Percentiles rank a stretch among this genome's conserved stretches.
Evolutionary conservation across 2,113 vertebrate genomes (phyloP).

Genomic region (Anarrhichthys ocellatus): DNA sequence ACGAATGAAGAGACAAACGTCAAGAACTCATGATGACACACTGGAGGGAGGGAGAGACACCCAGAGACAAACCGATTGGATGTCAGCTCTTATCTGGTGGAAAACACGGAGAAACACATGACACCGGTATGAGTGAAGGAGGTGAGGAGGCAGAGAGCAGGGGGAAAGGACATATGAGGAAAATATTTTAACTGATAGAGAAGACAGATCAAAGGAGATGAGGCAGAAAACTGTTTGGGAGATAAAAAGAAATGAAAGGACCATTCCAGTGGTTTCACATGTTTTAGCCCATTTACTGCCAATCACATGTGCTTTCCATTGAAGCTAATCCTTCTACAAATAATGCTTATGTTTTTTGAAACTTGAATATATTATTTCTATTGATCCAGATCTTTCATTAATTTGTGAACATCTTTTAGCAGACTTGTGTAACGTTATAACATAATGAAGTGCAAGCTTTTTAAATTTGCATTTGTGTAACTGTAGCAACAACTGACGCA

Average conservation of each 20-base stretch:
- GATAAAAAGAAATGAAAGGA: background rate
- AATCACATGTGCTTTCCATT: background rate
- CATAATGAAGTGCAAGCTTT: background rate
- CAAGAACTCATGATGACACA: constrained; percentile 49
- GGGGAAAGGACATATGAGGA: background rate
- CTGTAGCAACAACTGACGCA: background rate
- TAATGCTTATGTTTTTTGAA: background rate
- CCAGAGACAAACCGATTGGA: background rate
- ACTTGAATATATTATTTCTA: background rate
- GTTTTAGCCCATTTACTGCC: background rate
- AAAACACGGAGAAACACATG: constrained; percentile 5
- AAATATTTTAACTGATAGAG: background rate
- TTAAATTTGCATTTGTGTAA: background rate
- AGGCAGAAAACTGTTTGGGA: background rate
- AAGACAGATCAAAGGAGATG: background rate
- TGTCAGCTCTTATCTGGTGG: constrained; percentile 27
- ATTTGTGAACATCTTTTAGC: background rate
- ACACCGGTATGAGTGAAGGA: background rate
- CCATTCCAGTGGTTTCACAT: background rate
- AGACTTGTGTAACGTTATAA: background rate
- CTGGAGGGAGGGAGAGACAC: constrained; percentile 3
- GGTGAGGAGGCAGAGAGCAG: background rate
- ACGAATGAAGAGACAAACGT: constrained; percentile 4
- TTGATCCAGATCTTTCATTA: background rate
- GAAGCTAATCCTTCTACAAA: background rate